Evolutionary conservation across 1,140 invertebrate species (phyloP).

Genomic region (Dreissena rostriformis): DNA sequence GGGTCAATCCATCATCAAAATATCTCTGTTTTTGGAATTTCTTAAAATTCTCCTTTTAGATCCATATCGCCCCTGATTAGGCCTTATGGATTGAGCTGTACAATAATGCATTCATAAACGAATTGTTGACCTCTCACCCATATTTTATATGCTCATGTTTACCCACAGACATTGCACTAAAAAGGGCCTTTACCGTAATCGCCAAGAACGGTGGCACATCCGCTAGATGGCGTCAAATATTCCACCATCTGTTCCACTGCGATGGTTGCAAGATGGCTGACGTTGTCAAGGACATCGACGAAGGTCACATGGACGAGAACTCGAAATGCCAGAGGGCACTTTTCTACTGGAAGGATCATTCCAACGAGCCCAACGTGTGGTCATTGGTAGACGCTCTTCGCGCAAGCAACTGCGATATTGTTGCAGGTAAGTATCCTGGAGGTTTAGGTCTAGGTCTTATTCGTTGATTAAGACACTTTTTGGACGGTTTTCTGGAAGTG

Average conservation of each 20-base stretch:
- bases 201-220: neutral
- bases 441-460: no score
- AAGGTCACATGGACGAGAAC: conserved; percentile 20
- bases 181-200: conserved; percentile 21
- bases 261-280: conserved; percentile 6
- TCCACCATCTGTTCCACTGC: conserved; percentile 3
- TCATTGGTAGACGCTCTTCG: conserved; percentile 26
- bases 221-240: conserved; percentile 31
- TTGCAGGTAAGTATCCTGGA: neutral
- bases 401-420: conserved; percentile 3
- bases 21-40: no score
- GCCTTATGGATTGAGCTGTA: no score
- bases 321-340: conserved; percentile 16
- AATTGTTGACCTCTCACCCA: no score
- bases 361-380: conserved; percentile 14
- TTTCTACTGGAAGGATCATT: conserved; percentile 5
- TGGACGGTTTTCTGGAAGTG: no score
- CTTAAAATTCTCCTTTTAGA: no score
- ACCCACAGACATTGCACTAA: conserved; percentile 18
- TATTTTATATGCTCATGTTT: neutral
- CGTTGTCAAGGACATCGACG: conserved; percentile 31
- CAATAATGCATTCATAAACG: no score
- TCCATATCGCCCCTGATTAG: no score
- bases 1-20: no score
- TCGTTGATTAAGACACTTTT: no score